A percentile compares a stretch with the other conserved stretches of the same genome.
Evolutionary conservation across 2,888 invertebrate genomes (phyloP).

Genomic region (Xylophagus ater): DNA sequence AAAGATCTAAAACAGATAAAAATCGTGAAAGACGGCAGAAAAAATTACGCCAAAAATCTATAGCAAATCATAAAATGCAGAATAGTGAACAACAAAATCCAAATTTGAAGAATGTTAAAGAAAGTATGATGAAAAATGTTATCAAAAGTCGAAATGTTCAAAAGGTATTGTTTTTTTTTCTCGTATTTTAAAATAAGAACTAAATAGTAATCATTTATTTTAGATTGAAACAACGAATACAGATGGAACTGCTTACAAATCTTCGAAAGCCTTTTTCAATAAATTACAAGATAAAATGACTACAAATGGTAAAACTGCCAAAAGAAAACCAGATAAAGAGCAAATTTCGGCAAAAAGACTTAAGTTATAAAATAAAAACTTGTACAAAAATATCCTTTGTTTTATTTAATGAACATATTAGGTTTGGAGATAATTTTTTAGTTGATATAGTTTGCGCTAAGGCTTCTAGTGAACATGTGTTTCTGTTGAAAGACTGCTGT

Average conservation of each 20-base stretch:
- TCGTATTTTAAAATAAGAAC: slow-evolving; percentile 8
- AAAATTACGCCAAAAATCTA: slow-evolving; percentile 60
- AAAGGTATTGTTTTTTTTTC: slow-evolving; percentile 38
- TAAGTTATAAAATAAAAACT: slow-evolving; percentile 44
- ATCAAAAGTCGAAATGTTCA: slow-evolving; percentile 53
- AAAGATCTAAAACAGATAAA: slow-evolving; percentile 75
- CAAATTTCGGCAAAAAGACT: slow-evolving; percentile 47
- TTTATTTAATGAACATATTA: not conserved
- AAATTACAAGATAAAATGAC: slow-evolving; percentile 69
- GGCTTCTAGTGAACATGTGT: no score
- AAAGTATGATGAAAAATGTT: slow-evolving; percentile 50
- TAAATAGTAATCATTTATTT: slow-evolving; percentile 20
- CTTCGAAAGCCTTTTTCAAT: slow-evolving; percentile 76
- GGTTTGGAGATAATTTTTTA: no score
- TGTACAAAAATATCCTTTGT: not conserved
- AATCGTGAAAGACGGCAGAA: slow-evolving; percentile 80
- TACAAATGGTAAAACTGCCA: slow-evolving; percentile 36
- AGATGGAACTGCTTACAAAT: slow-evolving; percentile 47
- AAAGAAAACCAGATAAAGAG: slow-evolving; percentile 35
- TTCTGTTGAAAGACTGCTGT: no score
- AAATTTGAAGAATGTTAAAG: slow-evolving; percentile 39
- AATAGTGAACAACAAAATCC: slow-evolving; percentile 40
- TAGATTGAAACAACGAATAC: slow-evolving; percentile 39
- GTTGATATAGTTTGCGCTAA: no score
- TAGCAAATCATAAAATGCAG: slow-evolving; percentile 41